Conservation (phyloP, 2,888 invertebrate genomes). For the Tetropium fuscum region DNA sequence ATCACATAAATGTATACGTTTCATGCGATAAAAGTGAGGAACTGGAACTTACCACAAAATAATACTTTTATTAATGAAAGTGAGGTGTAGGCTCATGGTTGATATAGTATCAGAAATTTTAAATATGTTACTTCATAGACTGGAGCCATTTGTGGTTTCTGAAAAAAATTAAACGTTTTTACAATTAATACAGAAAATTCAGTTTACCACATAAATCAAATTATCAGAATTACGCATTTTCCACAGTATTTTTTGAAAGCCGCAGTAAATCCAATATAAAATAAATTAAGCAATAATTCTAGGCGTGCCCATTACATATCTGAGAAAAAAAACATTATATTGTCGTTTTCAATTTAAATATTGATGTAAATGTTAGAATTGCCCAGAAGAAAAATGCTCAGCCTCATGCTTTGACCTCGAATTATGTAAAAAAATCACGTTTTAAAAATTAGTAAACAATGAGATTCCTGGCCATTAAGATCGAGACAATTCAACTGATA, state of each 20-base stretch:
- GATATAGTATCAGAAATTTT: constrained; percentile 8
- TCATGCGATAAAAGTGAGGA: no score
- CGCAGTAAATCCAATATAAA: constrained; percentile 3
- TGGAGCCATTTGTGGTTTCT: constrained; percentile 5
- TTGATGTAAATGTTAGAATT: constrained; percentile 34
- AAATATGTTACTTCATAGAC: background rate
- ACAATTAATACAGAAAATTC: background rate
- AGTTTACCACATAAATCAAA: constrained; percentile 5
- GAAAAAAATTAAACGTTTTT: constrained; percentile 3
- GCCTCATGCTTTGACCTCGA: constrained; percentile 32
- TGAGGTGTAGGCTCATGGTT: background rate
- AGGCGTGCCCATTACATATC: constrained; percentile 23
- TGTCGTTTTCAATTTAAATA: constrained; percentile 31
- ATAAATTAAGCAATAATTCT: constrained; percentile 23
- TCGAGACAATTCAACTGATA: constrained; percentile 29
- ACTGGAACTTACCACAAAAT: no score
- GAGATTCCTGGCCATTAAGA: constrained; percentile 28
- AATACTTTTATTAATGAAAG: constrained; percentile 5
- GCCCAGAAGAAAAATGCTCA: constrained; percentile 30
- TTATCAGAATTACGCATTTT: constrained; percentile 5
- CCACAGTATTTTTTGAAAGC: constrained; percentile 1
- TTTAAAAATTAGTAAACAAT: constrained; percentile 36
- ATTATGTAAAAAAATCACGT: constrained; percentile 30
- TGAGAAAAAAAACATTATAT: constrained; percentile 26
- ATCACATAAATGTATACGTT: no score